Base-by-base conservation (phyloP, 2,888 invertebrate genomes). In the Andrena dorsata region DNA sequence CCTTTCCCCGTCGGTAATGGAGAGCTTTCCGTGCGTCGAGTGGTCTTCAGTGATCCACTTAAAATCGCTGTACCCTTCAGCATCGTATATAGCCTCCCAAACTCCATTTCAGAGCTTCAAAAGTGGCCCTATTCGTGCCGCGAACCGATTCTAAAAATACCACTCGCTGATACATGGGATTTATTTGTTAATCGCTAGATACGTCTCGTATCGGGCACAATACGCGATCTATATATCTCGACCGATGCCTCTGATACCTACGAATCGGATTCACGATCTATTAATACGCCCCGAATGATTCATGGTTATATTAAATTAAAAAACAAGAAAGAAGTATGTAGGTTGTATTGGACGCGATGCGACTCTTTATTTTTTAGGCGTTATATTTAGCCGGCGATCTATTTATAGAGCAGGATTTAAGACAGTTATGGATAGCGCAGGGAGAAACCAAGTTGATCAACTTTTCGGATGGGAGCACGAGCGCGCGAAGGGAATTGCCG, bases 401-500 rank as follows among this genome's bases (percentile, higher is more conserved):
- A 65, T 69, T 74, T 61, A 65, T 60, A 60, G 23, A 5, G 26
- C 26, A 0, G 10, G 10, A 7, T 51, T 71, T 23, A 6, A 23
- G 30, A 64, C 23, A 61, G 30, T 60, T 58, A 53, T 60, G 6
- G n/a, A 16, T 58, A 58, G 32, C 16, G 10, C 13, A 1, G 56
- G 49, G 41, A 63, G 51, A 74, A 58, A 69, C 30, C 51, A 20
- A 26, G 66, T 76, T 73, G 76, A 58, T 53, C 82, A 82, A 69
- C 66, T 81, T 83, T 76, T 84, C 65, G 61, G 65, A 69, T 32
- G 53, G 28, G 26, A 71, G 53, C 65, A 73, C 61, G 60, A 51
- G 74, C 60, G 49, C 70, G 49, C 70, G 74, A 83, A 76, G 78
- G 73, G 80, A 75, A 63, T 80, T 71, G 49, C 41, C 56, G 64